Base-by-base conservation (phyloP, 2,888 invertebrate genomes). In the Nymphalis urticae region DNA sequence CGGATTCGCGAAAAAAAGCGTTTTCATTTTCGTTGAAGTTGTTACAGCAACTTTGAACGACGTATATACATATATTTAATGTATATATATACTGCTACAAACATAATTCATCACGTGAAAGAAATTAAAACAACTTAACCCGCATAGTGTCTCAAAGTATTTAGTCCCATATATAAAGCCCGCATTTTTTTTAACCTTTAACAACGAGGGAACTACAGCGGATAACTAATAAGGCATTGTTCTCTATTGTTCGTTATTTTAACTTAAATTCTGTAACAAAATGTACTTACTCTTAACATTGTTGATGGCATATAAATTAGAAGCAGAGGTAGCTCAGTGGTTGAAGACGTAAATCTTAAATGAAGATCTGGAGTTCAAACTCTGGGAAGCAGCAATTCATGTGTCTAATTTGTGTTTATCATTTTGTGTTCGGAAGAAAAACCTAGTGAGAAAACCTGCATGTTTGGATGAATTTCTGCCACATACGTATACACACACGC, bases 141-240 rank as follows among this genome's bases (percentile, higher is more conserved):
- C 72, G 70, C 68, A 72, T 68, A 17, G 51, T 47, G 54, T 53
- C 50, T 50, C 62, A 21, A 50, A 61, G 66, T 69, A 63, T 63
- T 64, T 51, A 66, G 61, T 67, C 51, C 56, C 69, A 47, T 51
- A 51, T 60, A 64, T 63, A 53, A 67, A 63, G 64, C 72, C 72
- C 72, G 72, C 72, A 72, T 72, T 42, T 63, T 70, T 70, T 64
- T 66, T 60, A 68, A 66, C 60, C 70, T 54, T 51, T 56, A 60
- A 62, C 60, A 65, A 68, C 66, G 51, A 62, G 64, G 48, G 69
- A 62, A 62, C 59, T 60, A 32, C 64, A 65, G 42, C 61, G 56
- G 62, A 65, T 64, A 59, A 60, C 68, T 72, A 72, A 72, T 72
- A 72, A 68, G 68, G 68, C 48, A 70, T 72, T 72, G 66, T 72